Base-by-base conservation (phyloP, 1,140 invertebrate species). In the Brachionus koreanus region DNA sequence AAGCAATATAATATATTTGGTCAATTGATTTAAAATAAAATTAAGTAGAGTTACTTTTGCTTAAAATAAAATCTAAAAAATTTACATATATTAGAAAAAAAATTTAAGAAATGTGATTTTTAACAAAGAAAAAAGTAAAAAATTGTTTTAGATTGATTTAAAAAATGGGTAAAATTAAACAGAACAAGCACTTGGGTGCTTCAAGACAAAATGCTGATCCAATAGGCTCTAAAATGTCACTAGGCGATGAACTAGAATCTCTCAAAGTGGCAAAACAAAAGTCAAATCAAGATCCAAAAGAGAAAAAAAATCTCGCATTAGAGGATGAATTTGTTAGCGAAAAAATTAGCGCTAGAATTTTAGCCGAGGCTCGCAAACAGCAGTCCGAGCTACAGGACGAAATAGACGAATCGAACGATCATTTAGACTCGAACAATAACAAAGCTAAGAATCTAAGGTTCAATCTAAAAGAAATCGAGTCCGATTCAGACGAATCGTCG, bases 131-230 rank as follows among this genome's bases (percentile, higher is more conserved):
- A 65, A 33, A 57, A 57, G 16, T 25, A 29, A 25, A 23, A 19
- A 19, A 0, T 7, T 3, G 19, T 4, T 29, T 29, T 6, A 69
- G 19, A 0, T 0, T 61, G 13, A 57, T 35, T 23, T n/a, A n/a
- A 52, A 77, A 65, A 65, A 79, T 79, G 76, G 76, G 76, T 42
- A 79, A 79, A 79, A 65, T 79, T 12, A 79, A 79, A 43, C 46
- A 39, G 61, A 65, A 61, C 16, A 79, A 63, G 25, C 76, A 74
- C 69, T 74, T 46, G 69, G 43, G 69, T 10, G 69, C 69, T 33
- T 74, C 69, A 23, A 10, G 61, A 13, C 76, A 42, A 39, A 79
- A 49, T 49, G 49, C 76, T 0, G 76, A 79, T 49, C 76, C 76
- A 10, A 79, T 79, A 7, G 76, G 49, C n/a, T 23, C 76, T 6